Evolutionary conservation across 2,888 invertebrate genomes (phyloP).

Genomic region (Iselma pallidipennis): DNA sequence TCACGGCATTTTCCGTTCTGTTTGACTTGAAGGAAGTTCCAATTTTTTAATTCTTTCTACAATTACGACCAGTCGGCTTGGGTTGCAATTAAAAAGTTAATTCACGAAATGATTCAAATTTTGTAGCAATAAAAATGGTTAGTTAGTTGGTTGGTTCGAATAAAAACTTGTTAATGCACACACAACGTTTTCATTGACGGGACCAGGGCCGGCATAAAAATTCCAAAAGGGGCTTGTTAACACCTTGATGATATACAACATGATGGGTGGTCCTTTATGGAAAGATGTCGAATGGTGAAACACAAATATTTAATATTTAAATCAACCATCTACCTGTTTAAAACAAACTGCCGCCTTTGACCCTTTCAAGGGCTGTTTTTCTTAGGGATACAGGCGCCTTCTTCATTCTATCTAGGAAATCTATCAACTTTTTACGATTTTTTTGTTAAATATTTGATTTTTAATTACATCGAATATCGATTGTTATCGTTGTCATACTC

Average conservation of each 20-base stretch:
- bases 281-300: not conserved
- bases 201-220: slow-evolving; percentile 35
- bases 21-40: too few relatives aligned
- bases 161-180: slow-evolving; percentile 55
- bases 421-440: not conserved
- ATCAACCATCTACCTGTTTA: slow-evolving; percentile 9
- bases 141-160: slow-evolving; percentile 24
- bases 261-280: slow-evolving; percentile 39
- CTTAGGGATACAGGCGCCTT: not conserved
- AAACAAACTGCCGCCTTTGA: not conserved
- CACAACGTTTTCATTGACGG: slow-evolving; percentile 48
- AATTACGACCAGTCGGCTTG: not conserved
- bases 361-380: not conserved
- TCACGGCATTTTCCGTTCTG: not conserved
- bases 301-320: slow-evolving; percentile 28
- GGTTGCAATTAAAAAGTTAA: slow-evolving; percentile 19
- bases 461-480: not conserved
- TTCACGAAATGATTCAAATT: slow-evolving; percentile 23
- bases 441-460: too few relatives aligned
- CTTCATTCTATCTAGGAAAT: not conserved
- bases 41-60: too few relatives aligned
- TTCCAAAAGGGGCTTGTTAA: slow-evolving; percentile 37
- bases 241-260: slow-evolving; percentile 33
- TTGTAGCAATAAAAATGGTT: slow-evolving; percentile 17
- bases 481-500: not conserved